phyloP scores from a whole-genome alignment of 2,888 invertebrate genomes.

The Piscicola geometra region DNA sequence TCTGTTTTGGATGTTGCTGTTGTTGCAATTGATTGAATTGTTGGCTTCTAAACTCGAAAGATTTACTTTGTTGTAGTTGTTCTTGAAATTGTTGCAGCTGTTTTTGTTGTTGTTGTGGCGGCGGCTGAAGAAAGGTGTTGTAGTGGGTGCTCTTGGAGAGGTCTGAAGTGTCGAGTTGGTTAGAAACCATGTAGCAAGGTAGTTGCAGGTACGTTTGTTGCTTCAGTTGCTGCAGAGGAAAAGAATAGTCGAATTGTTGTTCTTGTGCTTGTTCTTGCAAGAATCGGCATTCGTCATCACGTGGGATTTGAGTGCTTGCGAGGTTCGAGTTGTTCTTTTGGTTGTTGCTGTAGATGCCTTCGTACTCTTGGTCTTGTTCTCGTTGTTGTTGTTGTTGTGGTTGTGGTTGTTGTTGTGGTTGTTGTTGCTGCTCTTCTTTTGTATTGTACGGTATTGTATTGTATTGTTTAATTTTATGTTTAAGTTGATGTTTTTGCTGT shows the following conservation, averaged over 20 bases:
- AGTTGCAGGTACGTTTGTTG: background rate
- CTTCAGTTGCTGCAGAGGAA: background rate
- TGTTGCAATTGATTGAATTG: background rate
- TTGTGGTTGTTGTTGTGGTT: background rate
- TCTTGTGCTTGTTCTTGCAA: background rate
- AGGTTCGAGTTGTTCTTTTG: conserved; percentile 15
- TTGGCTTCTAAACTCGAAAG: background rate
- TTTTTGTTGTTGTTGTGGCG: background rate
- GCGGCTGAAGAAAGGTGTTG: background rate
- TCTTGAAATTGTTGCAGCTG: background rate
- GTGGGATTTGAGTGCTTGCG: background rate
- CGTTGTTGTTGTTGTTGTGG: background rate
- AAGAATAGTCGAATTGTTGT: background rate
- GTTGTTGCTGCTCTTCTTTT: no score
- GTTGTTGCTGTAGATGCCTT: background rate
- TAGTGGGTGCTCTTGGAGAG: background rate
- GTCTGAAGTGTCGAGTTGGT: background rate
- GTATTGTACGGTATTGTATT: no score
- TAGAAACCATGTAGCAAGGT: background rate
- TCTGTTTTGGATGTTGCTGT: background rate
- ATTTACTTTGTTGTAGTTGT: background rate
- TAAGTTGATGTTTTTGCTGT: background rate
- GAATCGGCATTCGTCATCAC: background rate
- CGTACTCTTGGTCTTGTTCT: background rate
- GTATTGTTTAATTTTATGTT: background rate